Base-by-base conservation (phyloP, 2,888 invertebrate genomes). In the Brenthis daphne region DNA sequence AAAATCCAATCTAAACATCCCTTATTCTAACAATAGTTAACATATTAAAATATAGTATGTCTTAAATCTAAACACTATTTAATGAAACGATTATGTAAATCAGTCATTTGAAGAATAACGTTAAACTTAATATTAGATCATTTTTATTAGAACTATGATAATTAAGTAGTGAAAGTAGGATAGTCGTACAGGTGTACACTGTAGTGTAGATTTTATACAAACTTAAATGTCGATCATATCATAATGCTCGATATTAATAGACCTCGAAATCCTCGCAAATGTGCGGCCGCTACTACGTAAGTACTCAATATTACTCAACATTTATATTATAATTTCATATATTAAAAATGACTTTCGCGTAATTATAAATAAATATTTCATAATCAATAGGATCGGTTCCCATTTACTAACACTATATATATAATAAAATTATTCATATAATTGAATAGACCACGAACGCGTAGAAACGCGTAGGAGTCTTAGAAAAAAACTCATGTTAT, bases 81-180 rank as follows among this genome's bases (percentile, higher is more conserved):
- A 83, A 83, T 82, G 81, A 86, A 86, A 86, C 79, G 82, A 84
- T 87, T 83, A 81, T 86, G 84, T 87, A 87, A 87, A 87, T 88
- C 88, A 88, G 88, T 88, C 88, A 77, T 87, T 85, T 74, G 83
- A 87, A 85, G 79, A 83, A 83, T 84, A 85, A 83, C 76, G 78
- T 81, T 80, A 74, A 82, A 81, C 77, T 81, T 83, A 80, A 76
- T 69, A 74, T 70, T 76, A 80, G 73, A 78, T 67, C 55, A 64
- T 70, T 16, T 67, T 64, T 51, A 51, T 75, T 79, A 76, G 66
- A 72, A 68, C 71, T 74, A 72, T 70, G 70, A 70, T 71, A 71
- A 56, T 29, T 29, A 29, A 67, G 20, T 66, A 56, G 20, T 63
- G 64, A 64, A 57, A 43, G 63, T 66, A 69, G 65, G 69, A 69